Evolutionary conservation across 35 echinoderm and acorn worm genomes (phyloP).

Genomic region (Ophioderma brevispina): DNA sequence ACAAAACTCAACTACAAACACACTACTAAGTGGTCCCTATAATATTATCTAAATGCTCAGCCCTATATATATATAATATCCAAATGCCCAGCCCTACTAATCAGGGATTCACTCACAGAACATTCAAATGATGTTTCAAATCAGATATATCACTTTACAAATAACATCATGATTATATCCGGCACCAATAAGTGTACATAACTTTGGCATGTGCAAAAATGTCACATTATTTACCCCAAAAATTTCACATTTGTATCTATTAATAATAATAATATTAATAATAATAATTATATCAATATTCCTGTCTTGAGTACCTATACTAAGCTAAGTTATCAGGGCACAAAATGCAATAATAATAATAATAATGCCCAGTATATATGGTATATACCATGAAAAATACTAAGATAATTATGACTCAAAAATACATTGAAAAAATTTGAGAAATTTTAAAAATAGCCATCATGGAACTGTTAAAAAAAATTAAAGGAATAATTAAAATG

Average conservation of each 20-base stretch:
- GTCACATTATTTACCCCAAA: not conserved
- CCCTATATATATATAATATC: slow-evolving; percentile 15
- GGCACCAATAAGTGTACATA: slow-evolving; percentile 4
- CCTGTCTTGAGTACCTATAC: not conserved
- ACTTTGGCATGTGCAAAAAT: slow-evolving; percentile 1
- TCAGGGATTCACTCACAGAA: not conserved
- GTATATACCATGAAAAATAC: not conserved
- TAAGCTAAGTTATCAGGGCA: not conserved
- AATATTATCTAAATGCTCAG: slow-evolving; percentile 3
- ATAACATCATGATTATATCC: not conserved
- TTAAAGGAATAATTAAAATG: too few relatives aligned
- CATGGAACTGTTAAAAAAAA: too few relatives aligned
- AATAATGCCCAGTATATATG: not conserved
- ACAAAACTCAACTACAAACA: not conserved
- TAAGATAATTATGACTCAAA: not conserved
- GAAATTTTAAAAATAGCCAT: too few relatives aligned
- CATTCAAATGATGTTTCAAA: not conserved
- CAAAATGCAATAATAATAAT: not conserved
- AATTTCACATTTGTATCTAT: not conserved
- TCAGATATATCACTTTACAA: not conserved
- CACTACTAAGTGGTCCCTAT: slow-evolving; percentile 7
- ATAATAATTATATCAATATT: not conserved
- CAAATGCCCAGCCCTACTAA: not conserved
- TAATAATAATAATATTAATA: not conserved
- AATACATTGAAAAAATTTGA: too few relatives aligned